Evolutionary conservation across 2,888 invertebrate genomes (phyloP).

Genomic region (Lycophotia porphyrea): DNA sequence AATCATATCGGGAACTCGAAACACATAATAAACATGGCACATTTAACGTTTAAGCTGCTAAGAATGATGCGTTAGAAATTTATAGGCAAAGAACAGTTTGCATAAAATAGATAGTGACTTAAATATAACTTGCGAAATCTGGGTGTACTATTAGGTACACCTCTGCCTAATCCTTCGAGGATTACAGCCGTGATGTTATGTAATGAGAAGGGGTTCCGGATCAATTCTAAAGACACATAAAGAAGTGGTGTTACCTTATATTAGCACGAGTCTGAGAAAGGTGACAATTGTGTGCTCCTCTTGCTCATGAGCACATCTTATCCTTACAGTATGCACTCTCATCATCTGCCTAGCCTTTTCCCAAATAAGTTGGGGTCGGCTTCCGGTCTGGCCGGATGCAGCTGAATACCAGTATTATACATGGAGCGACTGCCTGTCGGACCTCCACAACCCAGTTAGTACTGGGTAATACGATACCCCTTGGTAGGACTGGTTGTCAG

Average conservation of each 20-base stretch:
- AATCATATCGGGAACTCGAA: background rate
- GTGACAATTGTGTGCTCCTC: conserved; percentile 58
- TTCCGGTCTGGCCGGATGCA: no score
- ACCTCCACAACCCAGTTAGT: no score
- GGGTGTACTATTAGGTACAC: background rate
- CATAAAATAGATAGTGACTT: conserved; percentile 43
- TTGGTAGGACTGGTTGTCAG: no score
- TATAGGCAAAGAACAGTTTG: background rate
- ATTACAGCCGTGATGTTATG: background rate
- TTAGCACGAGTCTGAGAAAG: conserved; percentile 61
- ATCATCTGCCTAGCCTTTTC: no score
- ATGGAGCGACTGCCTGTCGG: no score
- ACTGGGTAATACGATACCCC: no score
- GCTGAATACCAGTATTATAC: no score
- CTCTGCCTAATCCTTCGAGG: background rate
- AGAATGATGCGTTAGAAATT: background rate
- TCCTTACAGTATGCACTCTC: conserved; percentile 60
- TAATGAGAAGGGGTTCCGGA: conserved; percentile 22
- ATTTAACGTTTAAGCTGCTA: background rate
- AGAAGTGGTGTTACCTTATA: conserved; percentile 65
- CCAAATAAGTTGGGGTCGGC: no score
- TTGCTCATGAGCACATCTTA: conserved; percentile 55
- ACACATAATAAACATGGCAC: background rate
- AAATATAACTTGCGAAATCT: background rate
- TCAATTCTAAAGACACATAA: conserved; percentile 58